phyloP scores from a whole-genome alignment of 2,113 vertebrate genomes.

The Camelus dromedarius region DNA sequence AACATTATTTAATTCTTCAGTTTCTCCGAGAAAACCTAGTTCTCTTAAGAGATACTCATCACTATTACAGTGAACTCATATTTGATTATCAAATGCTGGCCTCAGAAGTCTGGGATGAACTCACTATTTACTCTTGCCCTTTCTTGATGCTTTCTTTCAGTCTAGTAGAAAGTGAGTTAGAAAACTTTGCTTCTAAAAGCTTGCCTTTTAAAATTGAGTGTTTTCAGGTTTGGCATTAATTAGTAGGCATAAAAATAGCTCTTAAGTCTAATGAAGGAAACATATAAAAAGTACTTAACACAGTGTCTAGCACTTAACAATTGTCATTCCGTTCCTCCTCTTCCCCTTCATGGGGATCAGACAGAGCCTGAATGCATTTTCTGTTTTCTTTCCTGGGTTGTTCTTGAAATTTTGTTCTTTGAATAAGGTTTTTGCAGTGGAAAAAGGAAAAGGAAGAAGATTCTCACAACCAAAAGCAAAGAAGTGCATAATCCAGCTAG shows the following conservation, averaged over 20 bases:
- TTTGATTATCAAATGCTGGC: background rate
- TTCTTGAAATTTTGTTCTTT: constrained; percentile 54
- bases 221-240: constrained; percentile 63
- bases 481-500: background rate
- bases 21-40: constrained; percentile 55
- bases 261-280: constrained; percentile 41
- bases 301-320: background rate
- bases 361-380: constrained; percentile 36
- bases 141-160: background rate
- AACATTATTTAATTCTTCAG: background rate
- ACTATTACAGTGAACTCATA: constrained; percentile 14
- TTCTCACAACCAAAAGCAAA: background rate
- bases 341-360: background rate
- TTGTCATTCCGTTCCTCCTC: constrained; percentile 41
- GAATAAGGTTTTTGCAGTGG: constrained; percentile 5
- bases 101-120: constrained; percentile 8
- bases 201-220: constrained; percentile 67
- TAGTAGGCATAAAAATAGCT: constrained; percentile 44
- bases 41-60: constrained; percentile 17
- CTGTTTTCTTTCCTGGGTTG: constrained; percentile 9
- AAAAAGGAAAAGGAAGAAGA: constrained; percentile 17
- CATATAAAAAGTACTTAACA: constrained; percentile 3
- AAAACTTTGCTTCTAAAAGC: constrained; percentile 14
- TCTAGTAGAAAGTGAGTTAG: constrained; percentile 37
- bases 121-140: background rate